Percentiles rank a stretch among this genome's conserved stretches.
Conservation (phyloP, 2,888 invertebrate genomes). For the Lithophane socia region DNA sequence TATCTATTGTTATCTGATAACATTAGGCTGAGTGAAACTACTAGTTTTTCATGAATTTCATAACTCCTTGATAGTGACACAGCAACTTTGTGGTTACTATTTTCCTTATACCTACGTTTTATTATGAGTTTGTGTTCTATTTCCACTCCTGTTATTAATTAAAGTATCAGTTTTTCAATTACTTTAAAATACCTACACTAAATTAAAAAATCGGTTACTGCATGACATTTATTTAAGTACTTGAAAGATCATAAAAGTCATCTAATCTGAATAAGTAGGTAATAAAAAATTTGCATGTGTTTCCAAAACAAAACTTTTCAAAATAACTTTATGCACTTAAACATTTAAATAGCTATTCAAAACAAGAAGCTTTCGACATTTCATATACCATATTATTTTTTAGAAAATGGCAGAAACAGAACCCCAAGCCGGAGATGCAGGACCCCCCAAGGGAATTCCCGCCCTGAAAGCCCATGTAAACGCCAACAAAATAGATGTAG, state of each 20-base stretch:
- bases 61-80: conserved; percentile 32
- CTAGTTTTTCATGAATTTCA: conserved; percentile 34
- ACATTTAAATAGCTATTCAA: background rate
- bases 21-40: conserved; percentile 39
- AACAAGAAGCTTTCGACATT: background rate
- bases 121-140: background rate
- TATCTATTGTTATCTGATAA: conserved; percentile 71
- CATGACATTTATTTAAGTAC: background rate
- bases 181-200: background rate
- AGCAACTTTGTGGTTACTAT: conserved; percentile 21
- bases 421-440: conserved; percentile 82
- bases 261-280: background rate
- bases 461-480: conserved; percentile 93
- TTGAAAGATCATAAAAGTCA: background rate
- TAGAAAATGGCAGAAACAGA: conserved; percentile 83
- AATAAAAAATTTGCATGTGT: background rate
- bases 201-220: background rate
- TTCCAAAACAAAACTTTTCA: background rate
- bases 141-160: background rate
- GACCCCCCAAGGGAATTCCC: conserved; percentile 90
- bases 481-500: conserved; percentile 96
- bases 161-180: background rate
- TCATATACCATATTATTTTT: background rate
- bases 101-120: conserved; percentile 35
- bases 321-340: background rate